These are phyloP conservation scores for Asobara japonica DNA, from an alignment of 1,140 invertebrate species.

Conservation along the genomic window DNA sequence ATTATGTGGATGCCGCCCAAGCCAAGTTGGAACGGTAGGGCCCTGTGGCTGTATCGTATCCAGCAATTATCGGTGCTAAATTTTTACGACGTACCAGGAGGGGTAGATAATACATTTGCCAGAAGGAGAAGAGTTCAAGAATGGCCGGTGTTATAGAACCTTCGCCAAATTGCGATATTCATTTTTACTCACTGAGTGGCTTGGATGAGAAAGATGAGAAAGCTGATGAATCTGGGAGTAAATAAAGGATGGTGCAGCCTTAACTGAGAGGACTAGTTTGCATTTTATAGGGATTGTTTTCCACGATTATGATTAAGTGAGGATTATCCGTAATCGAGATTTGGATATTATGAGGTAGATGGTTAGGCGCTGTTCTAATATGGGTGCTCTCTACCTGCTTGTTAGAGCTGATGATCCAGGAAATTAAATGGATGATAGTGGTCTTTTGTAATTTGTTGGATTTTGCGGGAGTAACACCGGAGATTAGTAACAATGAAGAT, in stretches of 20 bases:
- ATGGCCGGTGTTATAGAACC: constrained; percentile 17
- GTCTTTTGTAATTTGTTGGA: neutral
- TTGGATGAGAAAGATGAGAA: too few species aligned
- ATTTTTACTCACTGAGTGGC: constrained; percentile 17
- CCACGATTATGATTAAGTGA: neutral
- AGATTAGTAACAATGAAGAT: neutral
- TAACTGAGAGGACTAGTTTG: neutral
- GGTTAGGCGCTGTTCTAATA: neutral
- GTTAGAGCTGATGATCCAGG: neutral
- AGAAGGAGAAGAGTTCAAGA: constrained; percentile 24
- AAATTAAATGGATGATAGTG: neutral
- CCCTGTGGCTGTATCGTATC: constrained; percentile 30
- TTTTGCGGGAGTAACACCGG: neutral
- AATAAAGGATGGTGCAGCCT: too few species aligned
- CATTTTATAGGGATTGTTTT: neutral
- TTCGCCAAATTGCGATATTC: constrained; percentile 31
- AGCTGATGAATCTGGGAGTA: too few species aligned
- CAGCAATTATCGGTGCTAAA: constrained; percentile 46
- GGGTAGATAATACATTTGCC: constrained; percentile 28
- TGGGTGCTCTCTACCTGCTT: neutral
- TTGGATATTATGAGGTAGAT: neutral
- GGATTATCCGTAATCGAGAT: neutral
- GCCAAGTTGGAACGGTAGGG: neutral
- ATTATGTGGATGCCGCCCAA: neutral
- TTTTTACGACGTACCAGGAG: constrained; percentile 37